phyloP scores from a whole-genome alignment of 2,888 invertebrate genomes.

The Leptopterna dolabrata region DNA sequence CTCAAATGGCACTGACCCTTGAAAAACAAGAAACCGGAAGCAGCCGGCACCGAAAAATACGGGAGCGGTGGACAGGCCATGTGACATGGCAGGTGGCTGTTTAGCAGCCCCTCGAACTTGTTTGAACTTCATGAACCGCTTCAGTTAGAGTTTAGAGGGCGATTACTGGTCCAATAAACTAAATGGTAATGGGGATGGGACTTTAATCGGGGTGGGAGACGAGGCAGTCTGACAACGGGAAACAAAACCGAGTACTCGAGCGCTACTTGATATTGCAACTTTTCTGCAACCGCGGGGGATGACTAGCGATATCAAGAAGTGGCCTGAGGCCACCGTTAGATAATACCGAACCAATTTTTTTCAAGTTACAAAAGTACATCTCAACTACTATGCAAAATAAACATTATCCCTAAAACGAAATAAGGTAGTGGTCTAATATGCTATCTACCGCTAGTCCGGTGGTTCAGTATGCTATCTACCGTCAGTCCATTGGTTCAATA shows the following conservation, averaged over 20 bases:
- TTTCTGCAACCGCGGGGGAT: not conserved
- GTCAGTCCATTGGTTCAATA: too few species aligned
- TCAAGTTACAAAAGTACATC: too few species aligned
- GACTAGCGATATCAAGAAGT: too few species aligned
- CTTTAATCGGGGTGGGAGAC: not conserved
- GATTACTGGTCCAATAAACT: not conserved
- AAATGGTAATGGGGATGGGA: not conserved
- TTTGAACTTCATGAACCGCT: not conserved
- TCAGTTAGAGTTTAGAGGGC: not conserved
- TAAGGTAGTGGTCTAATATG: too few species aligned
- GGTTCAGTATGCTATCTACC: too few species aligned
- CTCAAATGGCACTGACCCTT: not conserved
- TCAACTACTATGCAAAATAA: too few species aligned
- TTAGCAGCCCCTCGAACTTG: not conserved
- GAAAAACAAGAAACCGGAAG: not conserved
- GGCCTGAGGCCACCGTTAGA: too few species aligned
- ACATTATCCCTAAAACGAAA: too few species aligned
- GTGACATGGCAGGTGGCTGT: not conserved
- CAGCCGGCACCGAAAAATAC: not conserved
- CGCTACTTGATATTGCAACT: not conserved
- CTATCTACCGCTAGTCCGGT: too few species aligned
- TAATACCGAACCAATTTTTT: too few species aligned
- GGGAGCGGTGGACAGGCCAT: not conserved
- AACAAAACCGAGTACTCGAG: not conserved
- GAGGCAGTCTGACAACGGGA: not conserved